A percentile compares a stretch with the other conserved stretches of the same genome.
These are phyloP conservation scores for Eolophus roseicapilla DNA, from an alignment of 2,113 vertebrate species.

Conservation along the genomic window DNA sequence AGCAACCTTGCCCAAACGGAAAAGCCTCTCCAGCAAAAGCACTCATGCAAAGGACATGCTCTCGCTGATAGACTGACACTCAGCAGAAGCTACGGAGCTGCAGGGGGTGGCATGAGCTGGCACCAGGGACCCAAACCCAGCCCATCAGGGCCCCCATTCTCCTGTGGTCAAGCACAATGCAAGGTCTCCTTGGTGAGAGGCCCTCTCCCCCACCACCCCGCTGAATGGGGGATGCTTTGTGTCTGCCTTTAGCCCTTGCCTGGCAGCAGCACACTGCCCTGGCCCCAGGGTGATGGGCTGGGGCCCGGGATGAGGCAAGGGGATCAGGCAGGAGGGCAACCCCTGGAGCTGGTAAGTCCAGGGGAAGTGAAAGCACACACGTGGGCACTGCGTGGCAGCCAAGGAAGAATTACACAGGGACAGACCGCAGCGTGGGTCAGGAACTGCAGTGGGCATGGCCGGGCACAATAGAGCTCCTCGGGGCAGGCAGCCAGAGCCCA, in stretches of 20 bases:
- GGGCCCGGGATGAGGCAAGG: background rate
- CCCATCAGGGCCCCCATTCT: background rate
- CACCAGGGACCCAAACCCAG: background rate
- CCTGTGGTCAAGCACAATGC: background rate
- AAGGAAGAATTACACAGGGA: background rate
- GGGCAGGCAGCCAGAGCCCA: background rate
- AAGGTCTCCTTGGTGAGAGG: accelerated
- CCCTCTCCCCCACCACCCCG: background rate
- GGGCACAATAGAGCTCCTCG: background rate
- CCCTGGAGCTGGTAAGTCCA: background rate
- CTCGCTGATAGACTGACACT: background rate
- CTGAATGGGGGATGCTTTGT: background rate
- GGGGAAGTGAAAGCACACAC: background rate
- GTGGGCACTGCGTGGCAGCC: background rate
- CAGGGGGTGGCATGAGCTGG: background rate
- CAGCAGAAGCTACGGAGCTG: background rate
- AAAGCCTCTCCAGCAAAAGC: background rate
- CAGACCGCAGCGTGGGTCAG: accelerated
- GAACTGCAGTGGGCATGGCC: background rate
- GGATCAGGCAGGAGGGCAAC: background rate
- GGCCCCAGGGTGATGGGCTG: background rate
- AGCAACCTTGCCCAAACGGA: background rate
- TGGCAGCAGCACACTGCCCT: background rate
- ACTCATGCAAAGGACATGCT: background rate
- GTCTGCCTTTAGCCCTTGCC: background rate